Conservation (phyloP, 2,888 invertebrate species). For the Acronicta alni region DNA sequence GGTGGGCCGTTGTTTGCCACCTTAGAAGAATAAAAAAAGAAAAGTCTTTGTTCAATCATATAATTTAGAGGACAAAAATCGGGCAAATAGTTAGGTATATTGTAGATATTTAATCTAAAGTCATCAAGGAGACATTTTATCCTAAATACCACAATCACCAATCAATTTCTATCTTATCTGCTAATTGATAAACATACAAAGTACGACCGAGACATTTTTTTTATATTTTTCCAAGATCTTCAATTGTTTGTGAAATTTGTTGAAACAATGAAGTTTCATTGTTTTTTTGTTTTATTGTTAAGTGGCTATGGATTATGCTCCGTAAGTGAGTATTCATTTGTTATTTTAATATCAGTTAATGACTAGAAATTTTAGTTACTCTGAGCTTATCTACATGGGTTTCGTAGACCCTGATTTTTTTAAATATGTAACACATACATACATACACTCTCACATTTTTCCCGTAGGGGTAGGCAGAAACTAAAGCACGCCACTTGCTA, state of each 20-base stretch:
- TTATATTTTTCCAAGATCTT: not conserved
- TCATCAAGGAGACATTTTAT: constrained; percentile 11
- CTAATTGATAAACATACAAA: constrained; percentile 10
- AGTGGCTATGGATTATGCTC: constrained; percentile 12
- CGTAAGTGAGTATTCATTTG: constrained; percentile 30
- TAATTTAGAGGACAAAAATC: not conserved
- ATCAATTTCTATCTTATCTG: constrained; percentile 29
- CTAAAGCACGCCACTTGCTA: too few species aligned
- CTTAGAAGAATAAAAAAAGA: too few species aligned
- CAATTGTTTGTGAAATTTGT: not conserved
- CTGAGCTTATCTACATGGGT: too few species aligned
- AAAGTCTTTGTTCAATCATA: too few species aligned
- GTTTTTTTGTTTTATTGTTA: constrained; percentile 34
- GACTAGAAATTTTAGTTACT: too few species aligned
- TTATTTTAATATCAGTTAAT: too few species aligned
- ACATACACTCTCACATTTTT: too few species aligned
- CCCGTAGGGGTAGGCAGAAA: too few species aligned
- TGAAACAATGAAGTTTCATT: constrained; percentile 29
- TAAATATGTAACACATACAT: too few species aligned
- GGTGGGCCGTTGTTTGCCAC: too few species aligned
- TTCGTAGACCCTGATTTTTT: too few species aligned
- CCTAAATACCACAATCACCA: constrained; percentile 2
- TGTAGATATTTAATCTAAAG: constrained; percentile 3
- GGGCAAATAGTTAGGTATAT: not conserved
- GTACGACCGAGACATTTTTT: not conserved